A percentile compares a stretch with the other conserved stretches of the same genome.
Evolutionary conservation across 1,140 invertebrate species (phyloP).

Genomic region (Camponotus pennsylvanicus): DNA sequence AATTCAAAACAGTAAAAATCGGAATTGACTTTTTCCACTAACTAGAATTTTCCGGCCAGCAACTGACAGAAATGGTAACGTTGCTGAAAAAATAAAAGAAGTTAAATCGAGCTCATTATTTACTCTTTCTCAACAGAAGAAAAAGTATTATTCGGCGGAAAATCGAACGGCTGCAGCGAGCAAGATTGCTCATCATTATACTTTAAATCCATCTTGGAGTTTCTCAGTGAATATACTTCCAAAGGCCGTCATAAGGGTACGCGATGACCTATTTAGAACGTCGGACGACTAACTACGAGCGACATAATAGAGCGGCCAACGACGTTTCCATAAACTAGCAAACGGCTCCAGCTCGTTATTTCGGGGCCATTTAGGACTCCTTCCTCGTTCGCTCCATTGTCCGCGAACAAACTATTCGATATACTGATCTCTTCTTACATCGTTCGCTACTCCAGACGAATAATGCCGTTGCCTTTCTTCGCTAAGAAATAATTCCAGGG

Average conservation of each 20-base stretch:
- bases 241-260: background rate
- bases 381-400: background rate
- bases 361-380: background rate
- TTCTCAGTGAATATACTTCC: constrained; percentile 1
- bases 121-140: background rate
- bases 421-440: constrained; percentile 3
- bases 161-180: background rate
- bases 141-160: background rate
- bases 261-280: background rate
- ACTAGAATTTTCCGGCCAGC: too few species aligned
- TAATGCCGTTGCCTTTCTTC: background rate
- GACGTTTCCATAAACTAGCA: background rate
- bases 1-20: too few species aligned
- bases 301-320: constrained; percentile 4
- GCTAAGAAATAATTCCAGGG: too few species aligned
- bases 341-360: background rate
- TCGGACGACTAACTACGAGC: constrained; percentile 38
- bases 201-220: background rate
- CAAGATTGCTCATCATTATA: background rate
- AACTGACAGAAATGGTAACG: background rate
- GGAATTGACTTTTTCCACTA: too few species aligned
- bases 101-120: constrained; percentile 2
- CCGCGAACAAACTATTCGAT: background rate
- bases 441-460: background rate
- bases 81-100: background rate